Evolutionary conservation across 1,140 invertebrate genomes (phyloP).

Genomic region (Aphelenchoides besseyi): DNA sequence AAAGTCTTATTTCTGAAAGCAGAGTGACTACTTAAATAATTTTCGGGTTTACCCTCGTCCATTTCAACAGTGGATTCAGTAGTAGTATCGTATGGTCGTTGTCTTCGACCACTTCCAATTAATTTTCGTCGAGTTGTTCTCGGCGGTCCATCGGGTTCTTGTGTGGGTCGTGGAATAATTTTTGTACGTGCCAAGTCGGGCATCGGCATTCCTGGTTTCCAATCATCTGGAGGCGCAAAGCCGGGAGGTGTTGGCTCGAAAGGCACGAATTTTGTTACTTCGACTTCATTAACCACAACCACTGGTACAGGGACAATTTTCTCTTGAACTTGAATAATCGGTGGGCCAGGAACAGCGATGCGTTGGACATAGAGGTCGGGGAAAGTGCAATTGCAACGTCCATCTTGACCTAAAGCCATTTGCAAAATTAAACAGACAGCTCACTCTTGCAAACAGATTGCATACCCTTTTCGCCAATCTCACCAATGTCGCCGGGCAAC

Average conservation of each 20-base stretch:
- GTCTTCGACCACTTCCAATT: background rate
- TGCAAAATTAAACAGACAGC: constrained; percentile 30
- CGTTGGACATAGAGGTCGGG: constrained; percentile 60
- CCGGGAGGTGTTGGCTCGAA: constrained; percentile 62
- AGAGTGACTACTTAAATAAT: background rate
- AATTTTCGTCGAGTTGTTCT: constrained; percentile 8
- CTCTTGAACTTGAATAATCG: constrained; percentile 58
- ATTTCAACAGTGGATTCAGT: background rate
- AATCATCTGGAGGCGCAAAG: constrained; percentile 56
- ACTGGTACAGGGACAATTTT: constrained; percentile 62
- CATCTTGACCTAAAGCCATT: background rate
- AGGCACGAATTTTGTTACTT: constrained; percentile 60
- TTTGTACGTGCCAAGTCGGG: constrained; percentile 53
- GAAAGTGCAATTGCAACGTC: constrained; percentile 44
- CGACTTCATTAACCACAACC: constrained; percentile 60
- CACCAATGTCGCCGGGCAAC: constrained; percentile 44
- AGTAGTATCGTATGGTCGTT: constrained; percentile 10
- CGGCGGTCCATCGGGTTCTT: constrained; percentile 10
- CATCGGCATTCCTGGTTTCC: constrained; percentile 59
- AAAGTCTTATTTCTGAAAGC: constrained; percentile 10
- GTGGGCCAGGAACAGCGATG: constrained; percentile 56
- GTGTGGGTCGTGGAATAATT: constrained; percentile 34
- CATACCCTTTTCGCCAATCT: constrained; percentile 53
- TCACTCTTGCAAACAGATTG: too few relatives aligned
- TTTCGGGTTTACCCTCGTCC: background rate